Percentiles rank a stretch among this genome's conserved stretches.
Evolutionary conservation across 2,888 invertebrate species (phyloP).

Genomic region (Hirtodrosophila cameraria): DNA sequence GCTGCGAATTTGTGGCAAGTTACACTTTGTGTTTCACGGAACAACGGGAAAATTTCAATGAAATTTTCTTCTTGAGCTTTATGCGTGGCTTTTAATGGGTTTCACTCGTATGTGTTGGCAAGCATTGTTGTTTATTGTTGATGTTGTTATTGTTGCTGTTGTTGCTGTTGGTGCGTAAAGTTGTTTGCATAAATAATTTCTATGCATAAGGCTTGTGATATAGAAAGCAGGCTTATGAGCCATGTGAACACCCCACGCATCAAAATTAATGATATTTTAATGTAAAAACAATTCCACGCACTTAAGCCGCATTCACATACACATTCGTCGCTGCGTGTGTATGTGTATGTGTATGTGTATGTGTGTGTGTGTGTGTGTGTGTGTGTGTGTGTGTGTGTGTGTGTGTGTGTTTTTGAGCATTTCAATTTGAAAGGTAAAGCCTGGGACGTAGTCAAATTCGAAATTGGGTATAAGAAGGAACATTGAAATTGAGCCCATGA

Average conservation of each 20-base stretch:
- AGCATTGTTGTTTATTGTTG: slow-evolving; percentile 14
- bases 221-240: slow-evolving; percentile 13
- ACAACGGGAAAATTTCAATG: background rate
- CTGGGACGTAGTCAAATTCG: slow-evolving; percentile 27
- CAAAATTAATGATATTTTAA: slow-evolving; percentile 79
- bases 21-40: slow-evolving; percentile 23
- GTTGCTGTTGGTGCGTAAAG: slow-evolving; percentile 35
- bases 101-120: slow-evolving; percentile 33
- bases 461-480: slow-evolving; percentile 2
- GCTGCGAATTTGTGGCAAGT: slow-evolving; percentile 38
- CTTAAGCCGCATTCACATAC: slow-evolving; percentile 68
- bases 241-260: slow-evolving; percentile 42
- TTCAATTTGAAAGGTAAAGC: slow-evolving; percentile 59
- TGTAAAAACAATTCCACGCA: slow-evolving; percentile 78
- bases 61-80: background rate
- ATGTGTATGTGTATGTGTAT: background rate
- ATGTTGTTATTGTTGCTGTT: slow-evolving; percentile 20
- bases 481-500: slow-evolving; percentile 33
- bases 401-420: slow-evolving; percentile 25
- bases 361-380: background rate
- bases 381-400: slow-evolving; percentile 5
- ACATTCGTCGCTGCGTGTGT: too few species aligned
- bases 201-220: slow-evolving; percentile 19
- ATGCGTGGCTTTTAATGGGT: slow-evolving; percentile 58
- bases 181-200: slow-evolving; percentile 65